These are phyloP conservation scores for Antitype chi DNA, from an alignment of 2,888 invertebrate species.

Conservation along the genomic window DNA sequence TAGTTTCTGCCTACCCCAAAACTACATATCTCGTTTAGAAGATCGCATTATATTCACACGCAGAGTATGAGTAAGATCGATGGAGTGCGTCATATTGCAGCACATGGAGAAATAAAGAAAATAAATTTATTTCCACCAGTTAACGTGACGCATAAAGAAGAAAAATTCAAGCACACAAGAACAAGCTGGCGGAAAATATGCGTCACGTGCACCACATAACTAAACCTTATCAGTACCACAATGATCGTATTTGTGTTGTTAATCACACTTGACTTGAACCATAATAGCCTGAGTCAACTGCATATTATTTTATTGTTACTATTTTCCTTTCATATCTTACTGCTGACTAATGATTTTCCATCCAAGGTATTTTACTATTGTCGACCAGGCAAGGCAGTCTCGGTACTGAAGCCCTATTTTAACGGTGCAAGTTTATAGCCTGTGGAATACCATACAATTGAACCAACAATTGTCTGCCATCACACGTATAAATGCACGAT, in stretches of 20 bases:
- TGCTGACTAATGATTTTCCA: constrained; percentile 3
- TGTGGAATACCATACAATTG: no score
- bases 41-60: neutral
- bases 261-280: neutral
- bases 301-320: neutral
- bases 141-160: neutral
- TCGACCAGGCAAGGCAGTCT: no score
- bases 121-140: neutral
- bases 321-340: neutral
- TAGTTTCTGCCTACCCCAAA: no score
- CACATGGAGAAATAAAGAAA: neutral
- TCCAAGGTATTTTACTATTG: no score
- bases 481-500: no score
- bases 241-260: neutral
- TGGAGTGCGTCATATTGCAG: neutral
- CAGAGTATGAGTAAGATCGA: neutral
- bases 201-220: constrained; percentile 1
- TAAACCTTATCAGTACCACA: constrained; percentile 7
- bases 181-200: neutral
- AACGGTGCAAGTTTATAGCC: no score
- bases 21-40: neutral
- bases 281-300: neutral
- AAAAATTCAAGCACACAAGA: neutral
- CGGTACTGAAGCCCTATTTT: no score
- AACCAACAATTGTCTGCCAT: no score